Percentiles rank a stretch among this genome's conserved stretches.
phyloP scores from a whole-genome alignment of 2,797 vertebrate genomes.

The Platalea minor region DNA sequence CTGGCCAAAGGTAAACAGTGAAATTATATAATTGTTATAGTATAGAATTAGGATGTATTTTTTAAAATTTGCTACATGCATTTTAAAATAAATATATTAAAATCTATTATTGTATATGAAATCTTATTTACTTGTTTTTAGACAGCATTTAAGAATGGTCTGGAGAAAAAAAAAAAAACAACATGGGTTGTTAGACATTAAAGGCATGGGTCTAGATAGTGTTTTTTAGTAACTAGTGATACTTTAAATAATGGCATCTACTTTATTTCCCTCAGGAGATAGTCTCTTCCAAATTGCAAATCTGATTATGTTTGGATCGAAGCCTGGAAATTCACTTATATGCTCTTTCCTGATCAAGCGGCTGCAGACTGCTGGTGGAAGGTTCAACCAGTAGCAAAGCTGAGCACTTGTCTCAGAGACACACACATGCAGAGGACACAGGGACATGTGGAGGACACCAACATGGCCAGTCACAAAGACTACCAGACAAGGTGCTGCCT shows the following conservation, averaged over 20 bases:
- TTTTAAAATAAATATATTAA: background rate
- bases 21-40: background rate
- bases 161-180: background rate
- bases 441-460: background rate
- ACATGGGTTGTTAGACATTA: background rate
- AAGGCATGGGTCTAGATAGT: background rate
- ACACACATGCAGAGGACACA: accelerated
- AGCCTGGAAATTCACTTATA: background rate
- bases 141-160: background rate
- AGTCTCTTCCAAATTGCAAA: background rate
- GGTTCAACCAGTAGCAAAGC: background rate
- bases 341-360: background rate
- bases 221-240: background rate
- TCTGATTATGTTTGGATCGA: background rate
- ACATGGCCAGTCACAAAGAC: accelerated
- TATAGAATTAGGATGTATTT: background rate
- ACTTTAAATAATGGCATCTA: background rate
- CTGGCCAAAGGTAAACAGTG: background rate
- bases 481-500: background rate
- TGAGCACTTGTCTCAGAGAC: background rate
- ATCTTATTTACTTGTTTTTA: background rate
- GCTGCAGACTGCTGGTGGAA: background rate
- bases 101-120: background rate
- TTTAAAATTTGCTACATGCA: accelerated
- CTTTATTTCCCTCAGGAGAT: background rate